Conservation (phyloP, 2,888 invertebrate genomes). For the Minunthozetes semirufus region DNA sequence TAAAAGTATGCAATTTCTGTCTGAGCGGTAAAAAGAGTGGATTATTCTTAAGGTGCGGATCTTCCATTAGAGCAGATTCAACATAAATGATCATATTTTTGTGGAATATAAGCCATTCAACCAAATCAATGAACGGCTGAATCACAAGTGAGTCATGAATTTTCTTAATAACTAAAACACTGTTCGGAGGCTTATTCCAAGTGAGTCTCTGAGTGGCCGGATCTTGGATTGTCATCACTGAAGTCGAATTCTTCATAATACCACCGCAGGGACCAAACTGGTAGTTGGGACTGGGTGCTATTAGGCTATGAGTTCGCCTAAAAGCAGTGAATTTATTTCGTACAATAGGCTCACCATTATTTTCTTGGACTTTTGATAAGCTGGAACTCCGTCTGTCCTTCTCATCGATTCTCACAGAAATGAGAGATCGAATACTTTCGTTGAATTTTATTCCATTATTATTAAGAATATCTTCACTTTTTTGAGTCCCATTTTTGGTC, state of each 20-base stretch:
- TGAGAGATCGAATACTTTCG: no score
- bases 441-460: no score
- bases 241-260: slow-evolving; percentile 93
- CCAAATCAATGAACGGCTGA: slow-evolving; percentile 81
- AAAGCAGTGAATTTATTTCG: background rate
- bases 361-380: no score
- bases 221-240: slow-evolving; percentile 96
- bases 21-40: slow-evolving; percentile 66
- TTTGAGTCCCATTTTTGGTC: no score
- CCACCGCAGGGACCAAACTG: slow-evolving; percentile 97
- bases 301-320: slow-evolving; percentile 77
- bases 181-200: slow-evolving; percentile 93
- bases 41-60: slow-evolving; percentile 67
- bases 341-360: no score
- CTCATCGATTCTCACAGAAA: no score
- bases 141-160: slow-evolving; percentile 83
- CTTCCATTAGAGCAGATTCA: slow-evolving; percentile 81
- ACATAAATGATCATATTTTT: slow-evolving; percentile 94
- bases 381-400: no score
- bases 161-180: slow-evolving; percentile 95
- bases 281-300: slow-evolving; percentile 91
- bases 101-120: slow-evolving; percentile 71
- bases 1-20: slow-evolving; percentile 73
- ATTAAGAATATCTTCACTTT: no score
- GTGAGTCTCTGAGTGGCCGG: slow-evolving; percentile 91